These are phyloP conservation scores for Agapornis roseicollis DNA, from an alignment of 2,113 vertebrate genomes.

Conservation along the genomic window DNA sequence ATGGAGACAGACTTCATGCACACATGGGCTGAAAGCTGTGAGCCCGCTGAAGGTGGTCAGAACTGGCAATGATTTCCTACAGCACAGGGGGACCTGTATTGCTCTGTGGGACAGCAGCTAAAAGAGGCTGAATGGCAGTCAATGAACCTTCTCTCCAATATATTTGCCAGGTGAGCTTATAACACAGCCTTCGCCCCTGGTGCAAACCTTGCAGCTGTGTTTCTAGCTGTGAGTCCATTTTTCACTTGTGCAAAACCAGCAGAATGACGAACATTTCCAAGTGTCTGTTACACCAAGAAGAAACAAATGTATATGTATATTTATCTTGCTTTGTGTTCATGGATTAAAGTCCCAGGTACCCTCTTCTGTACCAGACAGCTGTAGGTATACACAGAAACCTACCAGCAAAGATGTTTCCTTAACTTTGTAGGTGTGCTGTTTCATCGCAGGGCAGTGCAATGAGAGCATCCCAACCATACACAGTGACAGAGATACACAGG, in stretches of 20 bases:
- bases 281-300: background rate
- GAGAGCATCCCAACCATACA: background rate
- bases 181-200: background rate
- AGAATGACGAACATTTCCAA: background rate
- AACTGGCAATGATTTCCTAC: background rate
- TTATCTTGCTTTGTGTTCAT: background rate
- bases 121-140: background rate
- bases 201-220: background rate
- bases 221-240: background rate
- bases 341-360: background rate
- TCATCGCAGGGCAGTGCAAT: background rate
- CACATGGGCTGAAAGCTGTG: background rate
- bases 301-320: background rate
- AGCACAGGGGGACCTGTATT: background rate
- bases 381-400: background rate
- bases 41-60: background rate
- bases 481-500: background rate
- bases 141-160: background rate
- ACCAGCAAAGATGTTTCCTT: background rate
- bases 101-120: background rate
- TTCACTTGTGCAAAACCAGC: fast-evolving
- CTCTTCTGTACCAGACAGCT: background rate
- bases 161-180: background rate
- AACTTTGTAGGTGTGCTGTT: background rate
- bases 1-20: background rate